Evolutionary conservation across 2,888 invertebrate species (phyloP).

Genomic region (Protophormia terraenovae): DNA sequence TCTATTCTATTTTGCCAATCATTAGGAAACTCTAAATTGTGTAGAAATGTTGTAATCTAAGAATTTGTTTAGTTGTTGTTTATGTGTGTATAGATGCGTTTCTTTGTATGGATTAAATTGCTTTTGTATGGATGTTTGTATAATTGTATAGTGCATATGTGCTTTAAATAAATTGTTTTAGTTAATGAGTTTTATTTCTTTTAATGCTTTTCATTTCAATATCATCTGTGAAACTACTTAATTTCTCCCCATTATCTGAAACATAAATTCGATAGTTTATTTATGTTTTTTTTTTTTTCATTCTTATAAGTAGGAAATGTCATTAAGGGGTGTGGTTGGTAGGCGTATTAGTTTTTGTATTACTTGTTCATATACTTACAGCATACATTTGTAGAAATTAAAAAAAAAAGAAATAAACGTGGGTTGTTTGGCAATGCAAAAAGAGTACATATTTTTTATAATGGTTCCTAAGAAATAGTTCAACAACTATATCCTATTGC

Average conservation of each 20-base stretch:
- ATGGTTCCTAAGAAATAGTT: too few relatives aligned
- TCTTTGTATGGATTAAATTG: neutral
- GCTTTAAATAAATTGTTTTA: conserved; percentile 56
- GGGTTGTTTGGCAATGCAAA: neutral
- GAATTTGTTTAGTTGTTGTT: neutral
- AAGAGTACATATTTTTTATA: too few relatives aligned
- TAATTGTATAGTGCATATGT: neutral
- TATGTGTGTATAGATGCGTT: neutral
- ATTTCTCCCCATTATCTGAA: conserved; percentile 1
- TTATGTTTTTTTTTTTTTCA: neutral
- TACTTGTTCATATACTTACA: neutral
- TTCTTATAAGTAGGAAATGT: neutral
- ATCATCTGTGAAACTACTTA: conserved; percentile 42
- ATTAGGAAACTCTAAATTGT: conserved; percentile 26
- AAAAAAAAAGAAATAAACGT: too few relatives aligned
- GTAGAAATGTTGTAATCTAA: conserved; percentile 16
- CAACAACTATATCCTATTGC: too few relatives aligned
- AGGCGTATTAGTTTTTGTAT: conserved; percentile 2
- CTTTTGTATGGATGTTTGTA: neutral
- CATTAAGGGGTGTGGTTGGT: neutral
- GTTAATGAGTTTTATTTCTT: conserved; percentile 60
- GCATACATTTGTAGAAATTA: neutral
- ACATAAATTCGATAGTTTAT: conserved; percentile 15
- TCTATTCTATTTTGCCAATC: conserved; percentile 5
- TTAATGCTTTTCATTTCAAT: conserved; percentile 36